Evolutionary conservation across 2,797 vertebrate species (phyloP).

Genomic region (Alfaro cultratus): DNA sequence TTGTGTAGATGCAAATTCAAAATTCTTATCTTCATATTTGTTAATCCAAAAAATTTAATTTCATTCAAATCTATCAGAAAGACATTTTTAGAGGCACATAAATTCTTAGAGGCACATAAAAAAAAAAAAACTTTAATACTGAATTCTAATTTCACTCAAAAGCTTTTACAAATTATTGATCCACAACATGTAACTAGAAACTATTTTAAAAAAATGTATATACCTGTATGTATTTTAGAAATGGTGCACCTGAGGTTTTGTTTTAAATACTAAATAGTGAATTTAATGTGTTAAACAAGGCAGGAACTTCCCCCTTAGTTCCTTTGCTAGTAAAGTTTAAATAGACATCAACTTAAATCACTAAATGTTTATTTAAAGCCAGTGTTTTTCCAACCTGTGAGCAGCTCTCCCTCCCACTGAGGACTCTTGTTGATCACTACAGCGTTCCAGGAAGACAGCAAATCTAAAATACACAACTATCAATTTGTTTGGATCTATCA

Average conservation of each 20-base stretch:
- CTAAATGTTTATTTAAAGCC: not conserved
- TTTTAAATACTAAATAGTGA: not conserved
- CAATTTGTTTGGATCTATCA: not conserved
- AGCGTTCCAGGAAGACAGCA: not conserved
- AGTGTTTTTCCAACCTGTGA: not conserved
- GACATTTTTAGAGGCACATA: not conserved
- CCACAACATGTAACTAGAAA: not conserved
- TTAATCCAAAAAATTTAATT: not conserved
- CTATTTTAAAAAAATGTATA: not conserved
- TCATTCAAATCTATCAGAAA: not conserved
- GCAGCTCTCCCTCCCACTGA: not conserved
- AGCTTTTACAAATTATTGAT: not conserved
- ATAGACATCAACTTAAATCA: not conserved
- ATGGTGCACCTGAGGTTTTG: not conserved
- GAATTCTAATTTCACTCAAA: not conserved
- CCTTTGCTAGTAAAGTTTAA: not conserved
- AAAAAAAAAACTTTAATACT: not conserved
- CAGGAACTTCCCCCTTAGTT: not conserved
- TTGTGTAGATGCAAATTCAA: not conserved
- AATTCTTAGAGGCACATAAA: not conserved
- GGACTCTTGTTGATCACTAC: not conserved
- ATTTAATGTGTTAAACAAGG: not conserved
- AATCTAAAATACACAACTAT: not conserved
- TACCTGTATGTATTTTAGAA: not conserved
- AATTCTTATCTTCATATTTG: not conserved